Evolutionary conservation across 2,888 invertebrate species (phyloP).

Genomic region (Julus scanicus): DNA sequence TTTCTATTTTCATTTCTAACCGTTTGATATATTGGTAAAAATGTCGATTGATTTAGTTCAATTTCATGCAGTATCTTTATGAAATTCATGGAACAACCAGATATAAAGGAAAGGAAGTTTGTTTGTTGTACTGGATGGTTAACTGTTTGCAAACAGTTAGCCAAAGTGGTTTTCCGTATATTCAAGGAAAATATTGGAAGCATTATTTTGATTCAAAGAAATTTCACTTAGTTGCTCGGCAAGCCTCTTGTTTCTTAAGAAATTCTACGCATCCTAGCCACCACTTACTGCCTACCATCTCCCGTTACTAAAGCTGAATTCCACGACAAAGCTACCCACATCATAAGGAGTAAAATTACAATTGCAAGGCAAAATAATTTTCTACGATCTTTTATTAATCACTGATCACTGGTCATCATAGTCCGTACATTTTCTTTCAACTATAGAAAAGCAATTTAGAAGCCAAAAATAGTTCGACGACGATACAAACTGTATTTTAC

Average conservation of each 20-base stretch:
- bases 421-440: too few relatives aligned
- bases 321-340: not conserved
- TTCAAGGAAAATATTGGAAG: not conserved
- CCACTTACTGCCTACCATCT: not conserved
- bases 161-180: not conserved
- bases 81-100: too few relatives aligned
- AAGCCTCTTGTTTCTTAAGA: not conserved
- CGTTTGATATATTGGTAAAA: too few relatives aligned
- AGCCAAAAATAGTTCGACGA: too few relatives aligned
- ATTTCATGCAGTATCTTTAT: too few relatives aligned
- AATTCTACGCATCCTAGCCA: slow-evolving; percentile 17
- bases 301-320: not conserved
- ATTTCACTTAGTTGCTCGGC: slow-evolving; percentile 36
- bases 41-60: too few relatives aligned
- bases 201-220: not conserved
- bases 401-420: not conserved
- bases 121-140: not conserved
- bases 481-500: too few relatives aligned
- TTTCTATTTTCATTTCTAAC: too few relatives aligned
- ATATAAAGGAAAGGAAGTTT: too few relatives aligned
- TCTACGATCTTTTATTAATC: not conserved
- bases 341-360: not conserved
- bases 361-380: not conserved
- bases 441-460: too few relatives aligned
- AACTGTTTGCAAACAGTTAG: not conserved